Conservation (phyloP, 2,888 invertebrate genomes). For the Metallyticus violacea region DNA sequence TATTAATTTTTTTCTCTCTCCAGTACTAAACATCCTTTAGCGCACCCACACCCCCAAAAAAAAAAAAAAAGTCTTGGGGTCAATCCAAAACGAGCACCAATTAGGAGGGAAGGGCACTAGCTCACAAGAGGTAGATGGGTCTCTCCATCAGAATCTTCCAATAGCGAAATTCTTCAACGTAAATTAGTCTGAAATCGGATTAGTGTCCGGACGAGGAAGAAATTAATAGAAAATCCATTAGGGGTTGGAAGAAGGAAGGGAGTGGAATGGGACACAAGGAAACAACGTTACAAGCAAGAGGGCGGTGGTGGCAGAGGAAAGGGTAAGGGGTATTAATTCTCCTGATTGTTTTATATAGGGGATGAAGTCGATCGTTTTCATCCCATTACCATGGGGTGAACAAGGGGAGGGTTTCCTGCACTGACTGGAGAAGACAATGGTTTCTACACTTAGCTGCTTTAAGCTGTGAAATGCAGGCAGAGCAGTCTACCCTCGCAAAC, state of each 20-base stretch:
- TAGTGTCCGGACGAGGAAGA: conserved; percentile 27
- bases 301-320: not conserved
- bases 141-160: conserved; percentile 14
- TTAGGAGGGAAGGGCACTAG: not conserved
- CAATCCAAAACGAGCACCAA: not conserved
- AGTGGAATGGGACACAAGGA: not conserved
- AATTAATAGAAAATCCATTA: conserved; percentile 31
- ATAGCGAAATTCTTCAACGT: conserved; percentile 23
- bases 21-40: not conserved
- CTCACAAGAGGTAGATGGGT: not conserved
- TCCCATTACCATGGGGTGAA: conserved; percentile 17
- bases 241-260: not conserved
- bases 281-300: conserved; percentile 3
- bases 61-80: not conserved
- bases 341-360: conserved; percentile 30
- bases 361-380: conserved; percentile 24
- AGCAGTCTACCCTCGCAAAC: too few species aligned
- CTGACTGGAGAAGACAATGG: not conserved
- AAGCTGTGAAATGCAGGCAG: not conserved
- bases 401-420: not conserved
- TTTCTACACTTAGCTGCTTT: not conserved
- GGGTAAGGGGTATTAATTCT: conserved; percentile 28
- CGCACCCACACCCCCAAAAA: not conserved
- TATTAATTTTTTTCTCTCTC: not conserved
- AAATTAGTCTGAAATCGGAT: conserved; percentile 28